Evolutionary conservation across 2,113 vertebrate species (phyloP).

Genomic region (Epinephelus cyanopodus): DNA sequence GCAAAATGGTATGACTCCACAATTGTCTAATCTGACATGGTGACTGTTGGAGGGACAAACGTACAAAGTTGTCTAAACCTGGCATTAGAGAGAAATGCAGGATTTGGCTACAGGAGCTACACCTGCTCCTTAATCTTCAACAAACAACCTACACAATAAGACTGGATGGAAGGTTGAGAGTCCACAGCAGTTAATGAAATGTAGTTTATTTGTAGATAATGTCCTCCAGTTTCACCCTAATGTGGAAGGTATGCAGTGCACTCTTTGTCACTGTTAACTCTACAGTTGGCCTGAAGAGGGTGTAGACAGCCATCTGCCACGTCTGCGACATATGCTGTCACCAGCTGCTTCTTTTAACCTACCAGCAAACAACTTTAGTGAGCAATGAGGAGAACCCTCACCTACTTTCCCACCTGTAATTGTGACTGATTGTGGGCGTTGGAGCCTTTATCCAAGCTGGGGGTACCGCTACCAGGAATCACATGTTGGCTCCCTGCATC

Average conservation of each 20-base stretch:
- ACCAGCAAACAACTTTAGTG: conserved; percentile 17
- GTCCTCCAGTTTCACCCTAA: background rate
- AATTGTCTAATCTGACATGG: too few species aligned
- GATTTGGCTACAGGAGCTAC: background rate
- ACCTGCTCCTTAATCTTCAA: background rate
- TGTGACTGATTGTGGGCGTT: background rate
- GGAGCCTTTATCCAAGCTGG: background rate
- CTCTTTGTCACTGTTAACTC: background rate
- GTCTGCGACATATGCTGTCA: conserved; percentile 5
- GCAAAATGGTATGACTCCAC: too few species aligned
- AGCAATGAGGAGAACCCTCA: background rate
- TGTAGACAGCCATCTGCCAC: conserved; percentile 31
- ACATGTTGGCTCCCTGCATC: background rate
- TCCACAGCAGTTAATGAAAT: background rate
- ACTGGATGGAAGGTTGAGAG: background rate
- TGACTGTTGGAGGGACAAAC: too few species aligned
- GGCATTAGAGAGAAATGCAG: background rate
- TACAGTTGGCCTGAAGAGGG: background rate
- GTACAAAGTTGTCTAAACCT: too few species aligned
- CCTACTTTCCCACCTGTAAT: background rate
- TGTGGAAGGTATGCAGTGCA: background rate
- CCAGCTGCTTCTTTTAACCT: conserved; percentile 30
- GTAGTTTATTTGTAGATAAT: background rate
- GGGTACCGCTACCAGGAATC: background rate
- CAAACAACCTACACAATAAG: background rate